Evolutionary conservation across 2,888 invertebrate genomes (phyloP), one percentile per base, ranked within the genome.

Genomic region (Apotomis betuletana): DNA sequence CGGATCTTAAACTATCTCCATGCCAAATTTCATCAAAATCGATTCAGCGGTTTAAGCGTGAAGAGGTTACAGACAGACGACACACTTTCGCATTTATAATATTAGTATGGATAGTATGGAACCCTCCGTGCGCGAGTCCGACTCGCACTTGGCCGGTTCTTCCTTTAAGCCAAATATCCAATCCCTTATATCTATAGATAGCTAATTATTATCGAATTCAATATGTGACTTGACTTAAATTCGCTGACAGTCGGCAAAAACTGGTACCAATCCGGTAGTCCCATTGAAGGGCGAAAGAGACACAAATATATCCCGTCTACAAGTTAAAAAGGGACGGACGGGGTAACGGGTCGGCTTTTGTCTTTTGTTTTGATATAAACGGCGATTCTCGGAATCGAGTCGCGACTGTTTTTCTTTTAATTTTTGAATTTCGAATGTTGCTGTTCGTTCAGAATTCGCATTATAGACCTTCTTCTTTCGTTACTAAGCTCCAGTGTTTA

Each of bases 231-330:
- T 38, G 68, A 70, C 51, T 65, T 69, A 55, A 70, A 64, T 67
- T 60, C 65, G 59, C 63, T 69, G 72, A 63, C 69, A 65, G 64
- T 63, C 59, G 68, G 67, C 85, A 90, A 91, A 91, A 91, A 91
- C 90, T 90, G 87, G 91, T 91, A 89, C 81, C 85, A 85, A 90
- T 87, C 87, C 85, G 82, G 87, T 85, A 89, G 86, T 79, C 80
- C 90, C 91, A 91, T 91, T 91, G 85, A 91, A 85, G 90, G 79
- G 88, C 78, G 79, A 91, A 79, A 80, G 86, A 82, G 90, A 89
- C 74, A 73, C 73, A 76, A 69, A 83, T 78, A 74, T 67, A 71
- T 59, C 52, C 55, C 71, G 73, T 65, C 52, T 70, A 70, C 61
- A 72, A 73, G 75, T 67, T 68, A 68, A 84, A 87, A 74, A 82